Evolutionary conservation across 2,888 invertebrate species (phyloP), one percentile per base, ranked within the genome.

Genomic region (Pyrocoelia pectoralis): DNA sequence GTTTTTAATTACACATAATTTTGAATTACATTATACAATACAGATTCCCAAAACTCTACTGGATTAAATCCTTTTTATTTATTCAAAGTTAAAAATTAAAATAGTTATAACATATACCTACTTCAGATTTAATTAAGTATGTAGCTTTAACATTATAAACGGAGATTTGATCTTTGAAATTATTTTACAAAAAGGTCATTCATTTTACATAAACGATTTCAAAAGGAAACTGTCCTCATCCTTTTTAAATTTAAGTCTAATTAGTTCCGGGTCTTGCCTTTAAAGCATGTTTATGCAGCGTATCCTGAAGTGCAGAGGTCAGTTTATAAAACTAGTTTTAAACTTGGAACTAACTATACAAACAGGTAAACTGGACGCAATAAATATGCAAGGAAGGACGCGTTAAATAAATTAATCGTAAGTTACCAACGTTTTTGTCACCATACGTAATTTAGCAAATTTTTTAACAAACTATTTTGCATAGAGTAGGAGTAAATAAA

Each of bases 301-400:
- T 75, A 71, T 73, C 74, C 72, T 70, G 67, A 69, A 73, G 71
- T 72, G 73, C 71, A 72, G 70, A 71, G 76, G 76, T 77, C 76
- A 75, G 75, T 71, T 73, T 70, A 70, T 72, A 72, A 75, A 75
- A 77, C 77, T 76, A 71, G 76, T 75, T 75, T 63, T 68, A 66
- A 73, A 74, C 69, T 74, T 72, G 69, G 24, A 24, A 33, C 24
- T 70, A 66, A 68, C 69, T 68, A 69, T 68, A 69, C 69, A 69
- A 68, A 69, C 75, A 75, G 74, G 74, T 74, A 75, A 71, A 71
- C 69, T 74, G 74, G 75, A 74, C 74, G 71, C 68, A 70, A 73
- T 72, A 75, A 74, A 74, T 65, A 66, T 63, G 66, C 56, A 66
- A 68, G 33, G 33, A 33, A 33, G 33, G 33, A 33, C 33, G 67